Evolutionary conservation across 2,888 invertebrate genomes (phyloP).

Genomic region (Limnephilus lunatus): DNA sequence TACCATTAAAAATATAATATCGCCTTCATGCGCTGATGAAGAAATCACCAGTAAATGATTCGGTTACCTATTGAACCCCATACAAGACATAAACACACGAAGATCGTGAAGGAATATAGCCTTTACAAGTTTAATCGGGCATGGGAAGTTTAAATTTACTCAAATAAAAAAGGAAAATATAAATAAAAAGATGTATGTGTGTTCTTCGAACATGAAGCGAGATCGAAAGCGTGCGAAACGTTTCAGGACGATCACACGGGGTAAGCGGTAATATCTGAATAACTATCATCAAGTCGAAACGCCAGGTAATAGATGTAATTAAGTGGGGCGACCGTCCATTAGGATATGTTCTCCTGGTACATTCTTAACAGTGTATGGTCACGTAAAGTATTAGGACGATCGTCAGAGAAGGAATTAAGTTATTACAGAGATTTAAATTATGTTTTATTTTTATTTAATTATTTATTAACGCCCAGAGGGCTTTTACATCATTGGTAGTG

Average conservation of each 20-base stretch:
- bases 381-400: constrained; percentile 56
- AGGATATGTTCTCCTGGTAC: constrained; percentile 34
- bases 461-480: no score
- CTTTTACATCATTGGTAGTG: no score
- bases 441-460: no score
- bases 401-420: not conserved
- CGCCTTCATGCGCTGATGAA: constrained; percentile 12
- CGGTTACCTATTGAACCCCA: not conserved
- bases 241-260: constrained; percentile 22
- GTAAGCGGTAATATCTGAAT: constrained; percentile 52
- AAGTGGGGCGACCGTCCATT: constrained; percentile 55
- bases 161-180: not conserved
- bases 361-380: constrained; percentile 26
- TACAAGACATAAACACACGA: not conserved
- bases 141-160: not conserved
- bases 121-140: not conserved
- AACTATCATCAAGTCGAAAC: constrained; percentile 57
- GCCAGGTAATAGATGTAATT: constrained; percentile 58
- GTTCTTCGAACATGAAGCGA: constrained; percentile 9
- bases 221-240: constrained; percentile 38
- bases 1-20: not conserved
- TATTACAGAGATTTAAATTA: not conserved
- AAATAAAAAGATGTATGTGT: not conserved
- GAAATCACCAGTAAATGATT: constrained; percentile 13
- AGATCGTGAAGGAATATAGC: not conserved